Evolutionary conservation across 2,888 invertebrate species (phyloP).

Genomic region (Amblyjoppa fuscipennis): DNA sequence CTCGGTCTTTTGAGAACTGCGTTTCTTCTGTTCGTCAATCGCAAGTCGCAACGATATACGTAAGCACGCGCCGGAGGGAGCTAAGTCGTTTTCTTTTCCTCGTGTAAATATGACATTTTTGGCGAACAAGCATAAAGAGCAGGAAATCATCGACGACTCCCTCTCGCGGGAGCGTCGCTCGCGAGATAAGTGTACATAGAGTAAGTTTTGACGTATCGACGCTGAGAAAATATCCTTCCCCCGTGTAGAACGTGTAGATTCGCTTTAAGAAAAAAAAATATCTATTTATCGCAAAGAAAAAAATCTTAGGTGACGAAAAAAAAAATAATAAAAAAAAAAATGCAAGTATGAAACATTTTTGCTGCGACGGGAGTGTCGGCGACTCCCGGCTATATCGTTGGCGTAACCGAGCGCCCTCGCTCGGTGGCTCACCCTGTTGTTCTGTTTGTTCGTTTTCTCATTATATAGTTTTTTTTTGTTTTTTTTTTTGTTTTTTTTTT

Average conservation of each 20-base stretch:
- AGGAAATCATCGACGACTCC: not conserved
- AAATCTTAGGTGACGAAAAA: not conserved
- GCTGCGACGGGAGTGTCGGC: constrained; percentile 8
- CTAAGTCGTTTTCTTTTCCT: not conserved
- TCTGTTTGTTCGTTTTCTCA: constrained; percentile 59
- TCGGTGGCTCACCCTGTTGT: constrained; percentile 52
- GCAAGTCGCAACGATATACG: not conserved
- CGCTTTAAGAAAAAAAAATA: not conserved
- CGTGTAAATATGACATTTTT: not conserved
- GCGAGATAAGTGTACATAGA: constrained; percentile 58
- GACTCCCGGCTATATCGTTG: not conserved
- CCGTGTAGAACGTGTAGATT: constrained; percentile 5
- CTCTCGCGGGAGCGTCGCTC: not conserved
- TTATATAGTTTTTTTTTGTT: constrained; percentile 25
- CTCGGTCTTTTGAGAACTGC: not conserved
- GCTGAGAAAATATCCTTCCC: constrained; percentile 21
- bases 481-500: constrained; percentile 17
- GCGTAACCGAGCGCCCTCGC: not conserved
- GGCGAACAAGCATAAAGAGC: not conserved
- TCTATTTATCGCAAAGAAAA: constrained; percentile 26
- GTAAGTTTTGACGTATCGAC: constrained; percentile 41
- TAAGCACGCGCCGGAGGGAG: not conserved
- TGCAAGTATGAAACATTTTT: not conserved
- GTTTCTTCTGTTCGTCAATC: not conserved
- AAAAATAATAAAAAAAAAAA: not conserved